Evolutionary conservation across 2,113 vertebrate genomes (phyloP), one percentile per base, ranked within the genome.

Genomic region (Empidonax traillii): DNA sequence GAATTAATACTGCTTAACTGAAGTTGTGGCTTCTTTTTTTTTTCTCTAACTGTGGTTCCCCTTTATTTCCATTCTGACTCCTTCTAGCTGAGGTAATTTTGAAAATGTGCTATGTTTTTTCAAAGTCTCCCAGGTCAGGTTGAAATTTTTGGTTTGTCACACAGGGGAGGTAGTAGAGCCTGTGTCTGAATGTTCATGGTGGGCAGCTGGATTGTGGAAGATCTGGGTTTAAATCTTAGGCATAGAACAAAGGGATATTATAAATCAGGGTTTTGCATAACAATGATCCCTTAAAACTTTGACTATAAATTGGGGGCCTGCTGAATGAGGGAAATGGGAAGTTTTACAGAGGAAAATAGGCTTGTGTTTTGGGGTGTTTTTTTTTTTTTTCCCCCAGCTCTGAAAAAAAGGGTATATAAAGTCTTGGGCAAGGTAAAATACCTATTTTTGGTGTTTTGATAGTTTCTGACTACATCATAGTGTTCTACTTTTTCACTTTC

Each of bases 321-420:
- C 53, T 80, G 53, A 80, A 47, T 56, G 27, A 37, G 39, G 3
- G 35, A 71, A 39, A 44, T 30, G 4, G 9, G 31, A 69, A 4
- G 16, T 52, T 95, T 92, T 80, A 51, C 10, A 59, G 44, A 73
- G 9, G n/a, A 80, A 55, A 47, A 78, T 17, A 72, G 9, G 35
- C 19, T 2, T 24, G 13, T 46, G 28, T 2, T 13, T 61, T 67
- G 9, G 2, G 1, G 13, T 15, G 21, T 6, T 6, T 9, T 27
- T 14, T 33, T 43, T 24, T 23, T 58, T 12, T 8, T 1, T 8
- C n/a, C 6, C 7, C 3, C 37, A 56, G 9, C 43, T 77, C 23
- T 73, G 25, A 52, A 59, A 56, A 52, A 86, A 87, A 72, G 19
- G 33, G 25, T 55, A 11, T 16, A 8, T 80, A 8, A 65, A 68